Evolutionary conservation across 2,888 invertebrate genomes (phyloP), one percentile per base, ranked within the genome.

Genomic region (Orchestes rusci): DNA sequence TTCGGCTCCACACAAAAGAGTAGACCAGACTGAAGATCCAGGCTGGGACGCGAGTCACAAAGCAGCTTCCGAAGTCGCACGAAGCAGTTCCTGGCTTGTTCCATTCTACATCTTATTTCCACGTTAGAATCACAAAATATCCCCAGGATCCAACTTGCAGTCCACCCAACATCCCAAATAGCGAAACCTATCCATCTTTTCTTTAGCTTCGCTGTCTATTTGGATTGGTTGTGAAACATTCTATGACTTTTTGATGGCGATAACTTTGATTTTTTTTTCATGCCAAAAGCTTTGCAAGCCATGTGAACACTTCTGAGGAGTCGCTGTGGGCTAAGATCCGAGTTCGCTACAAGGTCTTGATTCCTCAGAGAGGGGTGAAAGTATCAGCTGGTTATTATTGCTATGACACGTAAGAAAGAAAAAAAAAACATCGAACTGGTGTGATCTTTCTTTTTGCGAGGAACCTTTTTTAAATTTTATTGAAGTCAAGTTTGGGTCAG

Each of bases 131-230:
- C 27, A n/a, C 27, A 23, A n/a, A n/a, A n/a, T n/a, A n/a, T n/a
- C n/a, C n/a, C n/a, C 7, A 8, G 7, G 7, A 23, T 23, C n/a
- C n/a, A 7, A n/a, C n/a, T n/a, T n/a, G n/a, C n/a, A n/a, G n/a
- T n/a, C n/a, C n/a, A n/a, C n/a, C n/a, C n/a, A n/a, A 23, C 27
- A 23, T 23, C 27, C 27, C 27, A 23, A 23, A 23, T 23, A 23
- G 7, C 27, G 27, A n/a, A 23, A 23, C 27, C 27, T 23, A 23
- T 23, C 27, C 27, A 23, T n/a, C 27, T 23, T 7, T 23, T 23
- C 27, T n/a, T 8, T 7, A n/a, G n/a, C 27, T n/a, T 23, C 27
- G 27, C 27, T n/a, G 27, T 23, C n/a, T 23, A 23, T 8, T n/a
- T 23, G 27, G 7, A 23, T 23, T 23, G 27, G 27, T n/a, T 8